Evolutionary conservation across 2,113 vertebrate species (phyloP).

Genomic region (Fulmarus glacialis): DNA sequence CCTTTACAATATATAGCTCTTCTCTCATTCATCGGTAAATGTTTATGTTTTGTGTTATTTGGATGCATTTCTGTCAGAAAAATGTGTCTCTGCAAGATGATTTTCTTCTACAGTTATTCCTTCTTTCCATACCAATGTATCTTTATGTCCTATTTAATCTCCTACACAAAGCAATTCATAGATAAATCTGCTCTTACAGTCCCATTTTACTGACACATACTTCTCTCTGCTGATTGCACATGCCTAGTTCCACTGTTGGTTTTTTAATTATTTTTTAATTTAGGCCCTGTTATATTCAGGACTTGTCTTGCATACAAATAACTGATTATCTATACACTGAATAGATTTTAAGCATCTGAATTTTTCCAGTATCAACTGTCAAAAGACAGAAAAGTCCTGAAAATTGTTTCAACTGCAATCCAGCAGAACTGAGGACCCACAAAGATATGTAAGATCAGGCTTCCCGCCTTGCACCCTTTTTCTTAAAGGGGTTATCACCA

Average conservation of each 20-base stretch:
- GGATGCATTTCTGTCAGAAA: background rate
- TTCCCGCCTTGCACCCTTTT: accelerated
- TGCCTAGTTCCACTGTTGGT: background rate
- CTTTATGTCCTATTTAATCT: background rate
- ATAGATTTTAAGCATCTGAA: background rate
- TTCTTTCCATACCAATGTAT: background rate
- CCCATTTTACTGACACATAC: background rate
- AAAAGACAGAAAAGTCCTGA: background rate
- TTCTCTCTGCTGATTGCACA: background rate
- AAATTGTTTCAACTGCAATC: background rate
- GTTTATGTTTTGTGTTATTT: background rate
- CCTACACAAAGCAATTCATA: background rate
- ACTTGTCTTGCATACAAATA: background rate
- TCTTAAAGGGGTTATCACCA: background rate
- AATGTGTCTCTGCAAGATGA: background rate
- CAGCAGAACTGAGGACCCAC: background rate
- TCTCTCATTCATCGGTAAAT: background rate
- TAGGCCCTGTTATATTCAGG: background rate
- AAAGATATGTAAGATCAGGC: background rate
- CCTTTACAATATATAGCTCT: background rate
- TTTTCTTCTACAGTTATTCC: background rate
- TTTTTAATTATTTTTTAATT: background rate
- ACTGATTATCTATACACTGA: background rate
- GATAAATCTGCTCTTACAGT: background rate
- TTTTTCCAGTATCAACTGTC: background rate